Evolutionary conservation across 1,140 invertebrate genomes (phyloP), one percentile per base, ranked within the genome.

Genomic region (Mycetomoellerius zeteki): DNA sequence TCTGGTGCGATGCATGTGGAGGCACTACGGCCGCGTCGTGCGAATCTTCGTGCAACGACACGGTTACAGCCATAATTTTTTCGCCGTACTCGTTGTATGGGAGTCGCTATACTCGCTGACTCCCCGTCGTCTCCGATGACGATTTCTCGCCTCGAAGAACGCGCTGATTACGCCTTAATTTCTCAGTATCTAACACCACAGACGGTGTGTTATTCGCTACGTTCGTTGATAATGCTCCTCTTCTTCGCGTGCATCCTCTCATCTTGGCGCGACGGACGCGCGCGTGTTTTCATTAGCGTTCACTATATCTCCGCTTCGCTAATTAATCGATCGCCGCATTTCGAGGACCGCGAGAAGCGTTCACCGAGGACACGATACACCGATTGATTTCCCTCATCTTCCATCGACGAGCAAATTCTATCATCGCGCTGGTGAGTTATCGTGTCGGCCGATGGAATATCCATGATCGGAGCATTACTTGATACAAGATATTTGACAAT

Each of bases 121-220:
- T 58, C 58, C 16, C 37, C 58, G 54, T 52, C 76, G 72, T 75
- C 56, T 54, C 37, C 58, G 54, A 43, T 73, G 87, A 85, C 86
- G 76, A 47, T 47, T 50, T 72, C 89, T 91, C 87, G 88, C 89
- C 64, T 60, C 47, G 73, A 85, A 69, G 72, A 93, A 93, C 87
- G 67, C 88, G 93, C 92, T 93, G 92, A 93, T n/a, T n/a, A n/a
- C n/a, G 89, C 88, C 80, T 88, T 87, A 89, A 90, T 87, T 94
- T 94, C 92, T 89, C 76, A 88, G 93, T 94, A 94, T 89, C 90
- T 75, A 81, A 93, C 75, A 88, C 90, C 91, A 92, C 91, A 92
- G 87, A 88, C 64, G 69, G 77, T 88, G 71, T 91, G 86, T 85
- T 89, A 91, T 91, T 91, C 89, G 80, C 80, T 37, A 75, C 80